Evolutionary conservation across 1,140 invertebrate species (phyloP), one percentile per base, ranked within the genome.

Genomic region (Drosophila tropicalis): DNA sequence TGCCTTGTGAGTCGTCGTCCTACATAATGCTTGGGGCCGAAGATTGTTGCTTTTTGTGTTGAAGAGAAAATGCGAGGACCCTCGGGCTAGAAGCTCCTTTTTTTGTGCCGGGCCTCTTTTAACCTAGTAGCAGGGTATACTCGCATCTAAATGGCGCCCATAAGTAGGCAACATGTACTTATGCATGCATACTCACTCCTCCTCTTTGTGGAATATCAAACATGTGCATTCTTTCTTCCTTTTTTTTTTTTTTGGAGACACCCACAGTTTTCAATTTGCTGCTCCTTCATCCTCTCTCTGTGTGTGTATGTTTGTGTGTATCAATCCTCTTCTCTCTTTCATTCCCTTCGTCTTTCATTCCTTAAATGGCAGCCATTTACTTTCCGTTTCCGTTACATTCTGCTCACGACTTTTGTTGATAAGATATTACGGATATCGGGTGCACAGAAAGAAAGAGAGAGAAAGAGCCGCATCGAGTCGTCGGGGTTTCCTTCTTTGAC

Each of bases 371-470:
- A 79, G 76, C 79, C 83, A 82, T 83, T 87, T 83, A 76, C 76
- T 82, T 86, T 87, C 83, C 83, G 83, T 86, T 86, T 86, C 83
- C 83, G 83, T 79, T 83, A 79, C 79, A 86, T 86, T 79, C 83
- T 76, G 83, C 81, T 70, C 79, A 83, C 83, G 83, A 79, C 83
- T 87, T 70, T 81, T 70, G 70, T 67, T 82, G 82, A 86, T 86
- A 86, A 86, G 78, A 84, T 70, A 85, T 67, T 62, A 71, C 62
- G 74, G 67, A 76, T 76, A 76, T 76, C 62, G 67, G 65, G 65
- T 72, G 54, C 62, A 41, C 65, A 51, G 44, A 51, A 29, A 72
- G 36, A 29, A 5, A 29, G 29, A 29, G 29, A 29, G 25, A 29
- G 29, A 6, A 29, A 29, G 29, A 71, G 61, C 51, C 44, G 15